Base-by-base conservation (phyloP, 2,797 vertebrate species). In the Sebastolobus alascanus region DNA sequence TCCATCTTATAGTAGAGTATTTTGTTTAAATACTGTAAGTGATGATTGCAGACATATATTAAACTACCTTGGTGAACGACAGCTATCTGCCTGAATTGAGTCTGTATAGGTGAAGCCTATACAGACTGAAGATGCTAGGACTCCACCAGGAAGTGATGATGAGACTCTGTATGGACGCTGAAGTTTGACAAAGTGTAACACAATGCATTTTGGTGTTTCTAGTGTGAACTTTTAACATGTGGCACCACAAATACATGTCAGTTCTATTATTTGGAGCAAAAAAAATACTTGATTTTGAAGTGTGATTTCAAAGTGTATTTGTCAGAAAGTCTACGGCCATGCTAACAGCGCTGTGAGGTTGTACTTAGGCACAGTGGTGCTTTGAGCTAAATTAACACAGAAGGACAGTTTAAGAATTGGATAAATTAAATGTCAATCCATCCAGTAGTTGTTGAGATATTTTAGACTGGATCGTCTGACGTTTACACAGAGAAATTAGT, bases 401-500 rank as follows among this genome's bases (percentile, higher is more conserved):
- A 27, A 25, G 11, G 12, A 14, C 52, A 55, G 22, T 55, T 55
- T 46, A 46, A 46, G 43, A 46, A 46, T 50, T 50, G 46, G 46
- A 50, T 8, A 27, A 56, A 20, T 31, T n/a, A 63, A 50, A 46
- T 38, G 55, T 29, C 25, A 75, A 68, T 40, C n/a, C 22, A 65
- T 66, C 43, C 7, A 35, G 52, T 55, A 63, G 63, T 50, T 71
- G 31, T 55, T 9, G 4, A 68, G 12, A 38, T 11, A 56, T 60
- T 59, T 75, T 22, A 40, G 46, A 50, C 8, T 50, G 18, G 7
- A 50, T 43, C 8, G 9, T 3, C 25, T 52, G 56, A 50, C 14
- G 3, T 27, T 84, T 29, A 68, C 29, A 35, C n/a, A 58, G 72
- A 71, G 9, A 56, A 80, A 52, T 54, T 43, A n/a, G 29, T 61